Evolutionary conservation across 2,797 vertebrate genomes (phyloP).

Genomic region (Melanogrammus aeglefinus): DNA sequence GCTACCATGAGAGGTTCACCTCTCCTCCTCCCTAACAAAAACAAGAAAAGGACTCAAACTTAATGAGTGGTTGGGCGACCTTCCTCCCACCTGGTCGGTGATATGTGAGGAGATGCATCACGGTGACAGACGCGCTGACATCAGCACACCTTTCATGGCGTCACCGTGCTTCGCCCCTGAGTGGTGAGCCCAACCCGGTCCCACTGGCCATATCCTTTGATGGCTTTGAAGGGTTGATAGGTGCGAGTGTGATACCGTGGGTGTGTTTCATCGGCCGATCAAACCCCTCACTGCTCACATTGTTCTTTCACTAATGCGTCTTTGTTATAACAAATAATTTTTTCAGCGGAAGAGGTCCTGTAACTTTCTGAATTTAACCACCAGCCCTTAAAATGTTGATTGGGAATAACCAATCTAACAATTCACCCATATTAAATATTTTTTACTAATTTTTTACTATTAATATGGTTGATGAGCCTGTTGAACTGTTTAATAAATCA

Average conservation of each 20-base stretch:
- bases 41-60: neutral
- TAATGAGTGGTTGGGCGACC: neutral
- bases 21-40: neutral
- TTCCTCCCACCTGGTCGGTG: conserved; percentile 30
- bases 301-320: conserved; percentile 9
- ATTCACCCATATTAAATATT: neutral
- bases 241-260: conserved; percentile 10
- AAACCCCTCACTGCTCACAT: conserved; percentile 20
- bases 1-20: neutral
- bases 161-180: conserved; percentile 31
- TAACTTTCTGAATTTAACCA: neutral
- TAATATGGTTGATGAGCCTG: neutral
- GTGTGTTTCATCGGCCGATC: conserved; percentile 20
- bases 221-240: conserved; percentile 8
- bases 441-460: too few relatives aligned
- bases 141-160: conserved; percentile 42
- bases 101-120: neutral
- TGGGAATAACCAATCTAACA: neutral
- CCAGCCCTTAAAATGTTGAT: neutral
- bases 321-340: neutral
- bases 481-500: neutral
- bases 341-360: neutral
- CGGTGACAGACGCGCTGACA: conserved; percentile 29
- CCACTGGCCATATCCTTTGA: conserved; percentile 42
- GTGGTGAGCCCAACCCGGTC: conserved; percentile 11